Percentiles rank a stretch among this genome's conserved stretches.
These are phyloP conservation scores for Parnassius mnemosyne DNA, from an alignment of 2,888 invertebrate species.

Conservation along the genomic window DNA sequence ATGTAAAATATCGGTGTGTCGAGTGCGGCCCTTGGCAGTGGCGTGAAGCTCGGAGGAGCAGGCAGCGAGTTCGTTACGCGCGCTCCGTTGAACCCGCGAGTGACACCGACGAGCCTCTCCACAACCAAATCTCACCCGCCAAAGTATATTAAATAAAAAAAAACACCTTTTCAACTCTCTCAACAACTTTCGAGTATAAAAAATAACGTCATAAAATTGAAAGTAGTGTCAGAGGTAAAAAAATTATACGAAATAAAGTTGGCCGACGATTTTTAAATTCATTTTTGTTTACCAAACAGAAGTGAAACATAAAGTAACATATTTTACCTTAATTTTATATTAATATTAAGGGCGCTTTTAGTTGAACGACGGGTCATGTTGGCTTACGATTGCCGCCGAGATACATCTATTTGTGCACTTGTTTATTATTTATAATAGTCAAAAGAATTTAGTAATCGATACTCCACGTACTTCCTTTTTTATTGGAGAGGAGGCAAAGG, in stretches of 20 bases:
- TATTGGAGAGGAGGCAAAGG: no score
- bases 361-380: no score
- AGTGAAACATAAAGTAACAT: no score
- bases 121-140: slow-evolving; percentile 61
- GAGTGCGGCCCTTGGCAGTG: slow-evolving; percentile 38
- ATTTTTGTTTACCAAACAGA: not conserved
- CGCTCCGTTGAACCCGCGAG: slow-evolving; percentile 69
- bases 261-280: not conserved
- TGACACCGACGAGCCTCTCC: slow-evolving; percentile 65
- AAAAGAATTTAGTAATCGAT: no score
- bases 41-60: slow-evolving; percentile 41
- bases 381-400: no score
- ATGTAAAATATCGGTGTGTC: slow-evolving; percentile 36
- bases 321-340: no score
- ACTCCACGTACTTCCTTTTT: no score
- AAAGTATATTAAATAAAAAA: slow-evolving; percentile 62
- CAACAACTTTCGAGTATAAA: slow-evolving; percentile 52
- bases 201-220: slow-evolving; percentile 45
- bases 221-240: slow-evolving; percentile 37
- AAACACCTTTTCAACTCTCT: slow-evolving; percentile 64
- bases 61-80: slow-evolving; percentile 65
- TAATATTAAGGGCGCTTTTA: no score
- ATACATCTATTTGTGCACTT: no score
- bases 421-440: no score
- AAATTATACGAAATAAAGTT: slow-evolving; percentile 4